These are phyloP conservation scores for Coreius guichenoti DNA, from an alignment of 2,797 vertebrate species.

Conservation along the genomic window DNA sequence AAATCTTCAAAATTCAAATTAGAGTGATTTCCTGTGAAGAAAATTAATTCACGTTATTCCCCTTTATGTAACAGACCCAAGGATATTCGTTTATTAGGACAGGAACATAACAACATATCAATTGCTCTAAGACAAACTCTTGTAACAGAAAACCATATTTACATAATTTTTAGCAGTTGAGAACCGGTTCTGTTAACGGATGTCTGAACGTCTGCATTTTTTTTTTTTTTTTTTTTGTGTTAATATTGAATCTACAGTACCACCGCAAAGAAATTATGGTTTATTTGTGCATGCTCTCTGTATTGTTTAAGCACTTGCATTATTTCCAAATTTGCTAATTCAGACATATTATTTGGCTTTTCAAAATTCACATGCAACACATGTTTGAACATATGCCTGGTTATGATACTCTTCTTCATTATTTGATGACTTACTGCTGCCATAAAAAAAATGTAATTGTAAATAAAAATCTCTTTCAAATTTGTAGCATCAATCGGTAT, in stretches of 20 bases:
- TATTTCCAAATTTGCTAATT: not conserved
- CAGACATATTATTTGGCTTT: not conserved
- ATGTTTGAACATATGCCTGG: not conserved
- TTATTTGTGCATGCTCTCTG: too few relatives aligned
- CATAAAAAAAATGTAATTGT: not conserved
- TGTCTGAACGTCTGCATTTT: not conserved
- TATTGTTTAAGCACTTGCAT: not conserved
- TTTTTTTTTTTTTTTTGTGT: not conserved
- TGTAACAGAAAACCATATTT: not conserved
- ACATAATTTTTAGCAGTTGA: not conserved
- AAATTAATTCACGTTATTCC: not conserved
- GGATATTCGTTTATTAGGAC: not conserved
- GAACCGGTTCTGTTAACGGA: not conserved
- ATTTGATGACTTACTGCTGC: not conserved
- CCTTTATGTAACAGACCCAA: not conserved
- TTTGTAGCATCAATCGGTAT: not conserved
- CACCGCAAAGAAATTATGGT: not conserved
- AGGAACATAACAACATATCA: not conserved
- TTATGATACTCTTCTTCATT: not conserved
- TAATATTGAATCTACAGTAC: not conserved
- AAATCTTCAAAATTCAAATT: slow-evolving; percentile 21
- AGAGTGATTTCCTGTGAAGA: slow-evolving; percentile 39
- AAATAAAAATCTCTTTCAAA: not conserved
- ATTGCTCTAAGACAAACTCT: not conserved
- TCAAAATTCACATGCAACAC: not conserved